Base-by-base conservation (phyloP, 2,797 vertebrate genomes). In the Cuculus canorus region DNA sequence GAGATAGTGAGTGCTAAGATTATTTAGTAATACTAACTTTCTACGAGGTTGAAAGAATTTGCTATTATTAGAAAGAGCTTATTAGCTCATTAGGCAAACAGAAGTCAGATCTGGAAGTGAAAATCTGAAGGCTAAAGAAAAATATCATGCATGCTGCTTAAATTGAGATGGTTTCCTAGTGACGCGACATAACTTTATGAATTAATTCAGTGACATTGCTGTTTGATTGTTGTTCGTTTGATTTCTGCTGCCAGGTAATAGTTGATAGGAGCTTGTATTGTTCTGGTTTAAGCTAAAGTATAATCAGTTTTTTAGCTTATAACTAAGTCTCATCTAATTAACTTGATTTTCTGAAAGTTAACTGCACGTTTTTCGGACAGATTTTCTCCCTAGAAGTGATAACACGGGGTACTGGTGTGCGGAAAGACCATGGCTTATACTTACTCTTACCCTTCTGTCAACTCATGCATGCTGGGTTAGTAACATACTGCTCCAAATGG, bases 401-500 rank as follows among this genome's bases (percentile, higher is more conserved):
- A 47, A 47, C 47, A 47, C 18, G 22, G 21, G 47, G 47, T 10
- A 47, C 21, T 21, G 47, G 47, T 10, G 23, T 47, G 17, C 8
- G 22, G 47, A 47, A 22, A 11, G 47, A 21, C 47, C 21, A 9
- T 47, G 21, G 47, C 47, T 22, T 47, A 47, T 47, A 22, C 47
- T 47, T 47, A 47, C 17, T 17, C 45, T 66, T 77, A 54, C 39
- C 60, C 53, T 78, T 69, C n/a, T 84, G 30, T 79, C 35, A 60
- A 2, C 17, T 6, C 2, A 1, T 8, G 0, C 27, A 0, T 0
- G 2, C 15, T 50, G 52, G 3, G 3, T 24, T 57, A 45, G 37
- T 83, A 32, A 50, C 14, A 8, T 50, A 33, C 17, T 7, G 4
- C 41, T 75, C 32, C 21, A 37, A 45, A 11, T 1, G 0, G 41